phyloP scores from a whole-genome alignment of 2,797 vertebrate species.

The Phoxinus dragarum region DNA sequence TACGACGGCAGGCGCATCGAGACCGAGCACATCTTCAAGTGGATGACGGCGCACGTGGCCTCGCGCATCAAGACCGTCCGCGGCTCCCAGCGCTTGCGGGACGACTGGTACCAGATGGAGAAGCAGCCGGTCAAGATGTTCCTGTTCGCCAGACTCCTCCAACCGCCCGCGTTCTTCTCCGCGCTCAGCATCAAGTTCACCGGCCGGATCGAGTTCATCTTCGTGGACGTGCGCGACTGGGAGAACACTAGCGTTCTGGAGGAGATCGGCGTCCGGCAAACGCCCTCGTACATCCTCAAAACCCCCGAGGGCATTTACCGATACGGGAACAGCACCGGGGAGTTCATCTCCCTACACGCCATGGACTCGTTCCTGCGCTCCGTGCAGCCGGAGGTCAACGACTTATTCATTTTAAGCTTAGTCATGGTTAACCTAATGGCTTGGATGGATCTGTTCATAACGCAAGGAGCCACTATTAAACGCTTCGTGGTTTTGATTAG shows the following conservation, averaged over 20 bases:
- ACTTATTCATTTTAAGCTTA: slow-evolving; percentile 95
- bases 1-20: slow-evolving; percentile 87
- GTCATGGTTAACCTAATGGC: slow-evolving; percentile 96
- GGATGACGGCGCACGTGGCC: slow-evolving; percentile 96
- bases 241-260: slow-evolving; percentile 85
- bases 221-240: slow-evolving; percentile 93
- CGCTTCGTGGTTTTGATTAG: slow-evolving; percentile 97
- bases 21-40: slow-evolving; percentile 93
- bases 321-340: slow-evolving; percentile 93
- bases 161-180: slow-evolving; percentile 95
- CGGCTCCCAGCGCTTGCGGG: slow-evolving; percentile 81
- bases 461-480: slow-evolving; percentile 97
- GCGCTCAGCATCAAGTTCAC: slow-evolving; percentile 96
- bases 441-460: slow-evolving; percentile 99
- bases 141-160: slow-evolving; percentile 89
- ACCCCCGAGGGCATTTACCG: slow-evolving; percentile 96
- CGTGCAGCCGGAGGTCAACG: slow-evolving; percentile 96
- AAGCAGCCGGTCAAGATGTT: slow-evolving; percentile 92
- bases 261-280: slow-evolving; percentile 88
- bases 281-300: slow-evolving; percentile 92
- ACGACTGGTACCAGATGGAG: slow-evolving; percentile 89
- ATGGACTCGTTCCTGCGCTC: slow-evolving; percentile 97
- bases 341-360: slow-evolving; percentile 92
- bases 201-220: slow-evolving; percentile 98
- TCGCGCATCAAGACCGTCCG: slow-evolving; percentile 93